Percentiles rank a stretch among this genome's conserved stretches.
phyloP scores from a whole-genome alignment of 2,113 vertebrate species.

The Athene cunicularia region DNA sequence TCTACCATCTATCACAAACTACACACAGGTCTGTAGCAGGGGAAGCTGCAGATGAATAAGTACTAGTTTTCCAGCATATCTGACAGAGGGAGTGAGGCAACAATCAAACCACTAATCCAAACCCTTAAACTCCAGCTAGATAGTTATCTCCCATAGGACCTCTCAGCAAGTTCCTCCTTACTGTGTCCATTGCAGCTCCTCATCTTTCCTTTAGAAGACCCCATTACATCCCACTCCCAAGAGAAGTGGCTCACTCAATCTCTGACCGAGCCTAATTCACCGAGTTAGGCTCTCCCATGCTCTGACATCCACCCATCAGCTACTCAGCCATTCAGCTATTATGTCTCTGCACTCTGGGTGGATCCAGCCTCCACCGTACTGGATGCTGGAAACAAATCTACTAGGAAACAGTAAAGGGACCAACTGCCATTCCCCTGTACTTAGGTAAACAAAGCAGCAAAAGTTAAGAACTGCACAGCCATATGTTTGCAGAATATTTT shows the following conservation, averaged over 20 bases:
- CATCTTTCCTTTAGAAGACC: background rate
- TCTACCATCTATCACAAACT: background rate
- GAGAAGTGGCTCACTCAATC: background rate
- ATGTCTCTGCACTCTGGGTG: background rate
- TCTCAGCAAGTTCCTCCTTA: background rate
- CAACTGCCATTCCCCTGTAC: background rate
- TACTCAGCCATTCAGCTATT: background rate
- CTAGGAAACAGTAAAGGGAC: background rate
- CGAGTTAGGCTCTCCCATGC: background rate
- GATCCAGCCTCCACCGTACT: background rate
- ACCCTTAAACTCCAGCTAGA: background rate
- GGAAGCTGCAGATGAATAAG: background rate
- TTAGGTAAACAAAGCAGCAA: background rate
- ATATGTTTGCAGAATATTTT: background rate
- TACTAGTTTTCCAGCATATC: background rate
- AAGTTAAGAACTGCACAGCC: background rate
- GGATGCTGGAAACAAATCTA: background rate
- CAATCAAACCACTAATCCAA: background rate
- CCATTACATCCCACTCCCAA: background rate
- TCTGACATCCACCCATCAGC: background rate
- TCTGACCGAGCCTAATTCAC: background rate
- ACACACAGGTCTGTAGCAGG: background rate
- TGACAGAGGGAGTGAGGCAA: background rate
- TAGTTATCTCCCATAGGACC: background rate
- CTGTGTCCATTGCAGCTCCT: background rate